Percentiles rank a stretch among this genome's conserved stretches.
phyloP scores from a whole-genome alignment of 2,113 vertebrate species.

The Brachypodius melanocephalos region DNA sequence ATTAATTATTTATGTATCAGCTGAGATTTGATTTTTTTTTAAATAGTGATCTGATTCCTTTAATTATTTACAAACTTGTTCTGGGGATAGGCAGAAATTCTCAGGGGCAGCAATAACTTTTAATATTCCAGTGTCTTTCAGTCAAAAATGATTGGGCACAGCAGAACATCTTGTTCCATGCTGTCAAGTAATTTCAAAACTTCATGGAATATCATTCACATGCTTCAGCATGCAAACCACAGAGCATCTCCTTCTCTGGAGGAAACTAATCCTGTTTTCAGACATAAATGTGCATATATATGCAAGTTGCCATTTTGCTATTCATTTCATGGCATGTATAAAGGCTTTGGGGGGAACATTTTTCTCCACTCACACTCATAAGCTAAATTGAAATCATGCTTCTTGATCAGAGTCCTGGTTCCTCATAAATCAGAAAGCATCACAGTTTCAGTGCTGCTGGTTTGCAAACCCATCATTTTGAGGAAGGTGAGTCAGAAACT shows the following conservation, averaged over 20 bases:
- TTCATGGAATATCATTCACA: neutral
- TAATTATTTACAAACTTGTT: neutral
- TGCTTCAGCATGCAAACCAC: neutral
- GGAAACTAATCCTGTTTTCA: neutral
- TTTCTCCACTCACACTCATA: neutral
- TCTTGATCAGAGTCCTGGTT: neutral
- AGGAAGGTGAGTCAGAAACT: neutral
- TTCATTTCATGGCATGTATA: neutral
- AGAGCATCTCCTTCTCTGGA: neutral
- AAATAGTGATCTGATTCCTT: neutral
- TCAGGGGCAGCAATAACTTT: neutral
- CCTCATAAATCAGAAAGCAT: neutral
- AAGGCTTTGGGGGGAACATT: neutral
- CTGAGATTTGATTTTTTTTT: neutral
- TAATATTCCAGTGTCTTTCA: neutral
- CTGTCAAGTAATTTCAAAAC: neutral
- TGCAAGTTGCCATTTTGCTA: neutral
- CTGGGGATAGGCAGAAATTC: neutral
- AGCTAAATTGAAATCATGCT: neutral
- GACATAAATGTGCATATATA: neutral
- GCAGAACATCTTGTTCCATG: neutral
- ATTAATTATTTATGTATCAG: neutral
- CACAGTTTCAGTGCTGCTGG: neutral
- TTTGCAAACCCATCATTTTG: neutral
- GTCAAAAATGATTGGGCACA: neutral